phyloP scores from a whole-genome alignment of 2,113 vertebrate species.

The Prietella phreatophila region DNA sequence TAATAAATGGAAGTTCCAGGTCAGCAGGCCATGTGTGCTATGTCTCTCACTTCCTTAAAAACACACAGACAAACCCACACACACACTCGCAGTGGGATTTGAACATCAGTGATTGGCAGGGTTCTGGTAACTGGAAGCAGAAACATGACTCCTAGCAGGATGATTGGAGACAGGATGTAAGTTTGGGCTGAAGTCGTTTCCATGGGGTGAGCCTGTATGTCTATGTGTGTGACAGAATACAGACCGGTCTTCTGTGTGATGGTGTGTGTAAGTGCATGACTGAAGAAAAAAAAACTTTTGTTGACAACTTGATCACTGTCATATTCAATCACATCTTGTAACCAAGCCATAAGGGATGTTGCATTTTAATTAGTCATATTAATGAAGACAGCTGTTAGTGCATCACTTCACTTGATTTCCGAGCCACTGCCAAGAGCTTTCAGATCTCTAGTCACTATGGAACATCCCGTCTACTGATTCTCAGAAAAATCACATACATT shows the following conservation, averaged over 20 bases:
- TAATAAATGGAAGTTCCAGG: constrained; percentile 47
- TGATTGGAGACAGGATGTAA: constrained; percentile 48
- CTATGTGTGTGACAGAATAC: constrained; percentile 10
- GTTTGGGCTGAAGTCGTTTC: constrained; percentile 37
- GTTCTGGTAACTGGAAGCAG: constrained; percentile 39
- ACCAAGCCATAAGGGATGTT: constrained; percentile 53
- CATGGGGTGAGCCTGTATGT: constrained; percentile 21
- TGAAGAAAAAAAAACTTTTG: constrained; percentile 44
- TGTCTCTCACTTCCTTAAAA: constrained; percentile 38
- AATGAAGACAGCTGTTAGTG: constrained; percentile 58
- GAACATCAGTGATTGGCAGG: constrained; percentile 42
- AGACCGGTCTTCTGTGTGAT: constrained; percentile 18
- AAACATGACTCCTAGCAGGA: constrained; percentile 38
- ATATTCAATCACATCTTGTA: constrained; percentile 57
- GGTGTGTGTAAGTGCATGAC: constrained; percentile 24
- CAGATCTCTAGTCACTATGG: background rate
- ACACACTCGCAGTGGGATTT: background rate
- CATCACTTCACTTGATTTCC: constrained; percentile 48
- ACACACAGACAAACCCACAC: constrained; percentile 13
- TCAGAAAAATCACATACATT: background rate
- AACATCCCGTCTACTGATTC: background rate
- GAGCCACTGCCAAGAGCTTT: constrained; percentile 38
- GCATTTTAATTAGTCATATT: constrained; percentile 58
- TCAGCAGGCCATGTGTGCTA: constrained; percentile 45
- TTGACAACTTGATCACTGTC: constrained; percentile 55